phyloP scores from a whole-genome alignment of 1,140 invertebrate species.

The Homalodisca vitripennis region DNA sequence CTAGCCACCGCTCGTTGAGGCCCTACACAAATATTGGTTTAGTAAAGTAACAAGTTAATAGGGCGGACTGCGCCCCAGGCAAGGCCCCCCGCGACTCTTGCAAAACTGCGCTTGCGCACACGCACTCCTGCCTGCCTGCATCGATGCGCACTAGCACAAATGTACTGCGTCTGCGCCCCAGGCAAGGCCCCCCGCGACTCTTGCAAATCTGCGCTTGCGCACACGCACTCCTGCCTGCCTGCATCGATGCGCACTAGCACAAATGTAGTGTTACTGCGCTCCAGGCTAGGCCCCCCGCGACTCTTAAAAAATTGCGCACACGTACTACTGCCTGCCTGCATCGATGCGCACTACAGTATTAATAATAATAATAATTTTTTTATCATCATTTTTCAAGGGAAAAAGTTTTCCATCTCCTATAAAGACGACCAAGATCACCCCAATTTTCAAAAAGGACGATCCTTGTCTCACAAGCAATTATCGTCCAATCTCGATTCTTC shows the following conservation, averaged over 20 bases:
- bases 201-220: no score
- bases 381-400: no score
- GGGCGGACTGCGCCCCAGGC: background rate
- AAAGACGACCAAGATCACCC: no score
- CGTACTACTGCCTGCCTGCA: background rate
- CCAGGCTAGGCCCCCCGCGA: constrained; percentile 5
- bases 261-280: no score
- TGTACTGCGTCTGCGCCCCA: background rate
- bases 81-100: constrained; percentile 11
- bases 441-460: no score
- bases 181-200: constrained; percentile 13
- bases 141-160: background rate
- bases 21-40: constrained; percentile 23
- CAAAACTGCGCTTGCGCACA: no score
- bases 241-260: background rate
- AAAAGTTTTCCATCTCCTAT: no score
- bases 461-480: no score
- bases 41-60: constrained; percentile 27
- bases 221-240: background rate
- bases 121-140: background rate
- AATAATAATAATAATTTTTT: no score
- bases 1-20: constrained; percentile 15
- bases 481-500: no score
- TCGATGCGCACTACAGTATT: background rate
- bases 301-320: background rate